Evolutionary conservation across 2,797 vertebrate genomes (phyloP), one percentile per base, ranked within the genome.

Genomic region (Sciurus vulgaris): DNA sequence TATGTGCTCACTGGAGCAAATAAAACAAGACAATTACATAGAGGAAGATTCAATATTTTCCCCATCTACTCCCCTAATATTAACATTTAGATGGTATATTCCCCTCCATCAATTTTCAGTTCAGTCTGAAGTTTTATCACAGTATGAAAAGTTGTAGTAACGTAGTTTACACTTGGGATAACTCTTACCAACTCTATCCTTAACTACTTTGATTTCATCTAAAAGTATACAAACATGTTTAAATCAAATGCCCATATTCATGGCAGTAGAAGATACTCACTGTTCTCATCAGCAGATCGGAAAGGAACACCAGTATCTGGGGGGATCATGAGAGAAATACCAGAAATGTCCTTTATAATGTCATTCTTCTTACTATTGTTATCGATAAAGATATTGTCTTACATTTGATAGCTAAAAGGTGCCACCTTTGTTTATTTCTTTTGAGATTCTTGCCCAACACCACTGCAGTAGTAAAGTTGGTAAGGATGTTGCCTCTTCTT

Each of bases 91-190:
- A 30, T 65, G 28, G 9, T 28, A 59, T 77, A 41, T 87, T 26
- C 26, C 79, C 96, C 54, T 93, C 18, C 59, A 41, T 84, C 7
- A 22, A 59, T 94, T 89, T 89, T 51, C 41, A 78, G 51, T 59
- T 7, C 56, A 76, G 28, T 35, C 15, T 69, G 47, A 38, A 26
- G 69, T 92, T 93, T 72, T 51, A 70, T 54, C 38, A 63, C 84
- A 59, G 12, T 1, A 20, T 35, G 3, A 70, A 89, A 70, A 67
- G 51, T 67, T 61, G 18, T 7, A 59, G 2, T 22, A 44, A 51
- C 10, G 18, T 17, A n/a, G 10, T 38, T 70, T 59, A 85, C 54
- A 33, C 7, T 10, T 28, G 18, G 7, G 4, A 24, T 9, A 84
- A 2, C 14, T 94, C 15, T 44, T 11, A n/a, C 10, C 28, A 56